Percentiles rank a stretch among this genome's conserved stretches.
phyloP scores from a whole-genome alignment of 1,140 invertebrate genomes.

The Pseudomyrmex dendroicus region DNA sequence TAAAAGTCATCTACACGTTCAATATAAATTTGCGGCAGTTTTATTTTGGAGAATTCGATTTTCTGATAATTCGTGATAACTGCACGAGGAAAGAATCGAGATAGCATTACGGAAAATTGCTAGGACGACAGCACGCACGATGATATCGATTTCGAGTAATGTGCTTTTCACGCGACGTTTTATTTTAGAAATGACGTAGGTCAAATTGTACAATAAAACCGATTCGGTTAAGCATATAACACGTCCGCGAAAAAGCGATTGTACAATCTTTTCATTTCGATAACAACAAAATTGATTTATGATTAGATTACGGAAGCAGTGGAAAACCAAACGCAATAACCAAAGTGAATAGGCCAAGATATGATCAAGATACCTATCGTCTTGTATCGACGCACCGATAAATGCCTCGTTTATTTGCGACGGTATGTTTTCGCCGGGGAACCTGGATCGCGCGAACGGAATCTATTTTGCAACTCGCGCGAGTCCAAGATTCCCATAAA shows the following conservation, averaged over 20 bases:
- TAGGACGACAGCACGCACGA: not conserved
- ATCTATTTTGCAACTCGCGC: not conserved
- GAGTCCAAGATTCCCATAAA: conserved; percentile 39
- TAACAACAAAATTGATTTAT: not conserved
- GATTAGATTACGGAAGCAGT: not conserved
- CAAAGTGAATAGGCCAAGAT: no score
- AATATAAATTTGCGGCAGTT: not conserved
- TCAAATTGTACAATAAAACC: not conserved
- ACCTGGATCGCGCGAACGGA: not conserved
- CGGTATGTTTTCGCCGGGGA: not conserved
- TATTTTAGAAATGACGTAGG: conserved; percentile 2
- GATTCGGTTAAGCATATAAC: not conserved
- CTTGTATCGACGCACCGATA: not conserved
- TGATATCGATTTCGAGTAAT: not conserved
- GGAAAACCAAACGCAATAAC: not conserved
- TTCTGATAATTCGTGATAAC: not conserved
- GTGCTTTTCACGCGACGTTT: not conserved
- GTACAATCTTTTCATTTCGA: not conserved
- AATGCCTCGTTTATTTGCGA: not conserved
- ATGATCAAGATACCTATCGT: no score
- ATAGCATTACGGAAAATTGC: not conserved
- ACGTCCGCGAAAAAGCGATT: no score
- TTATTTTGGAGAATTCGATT: not conserved
- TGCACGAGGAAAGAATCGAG: not conserved
- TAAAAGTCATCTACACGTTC: no score